phyloP scores from a whole-genome alignment of 2,888 invertebrate species.

The Odiellus spinosus region DNA sequence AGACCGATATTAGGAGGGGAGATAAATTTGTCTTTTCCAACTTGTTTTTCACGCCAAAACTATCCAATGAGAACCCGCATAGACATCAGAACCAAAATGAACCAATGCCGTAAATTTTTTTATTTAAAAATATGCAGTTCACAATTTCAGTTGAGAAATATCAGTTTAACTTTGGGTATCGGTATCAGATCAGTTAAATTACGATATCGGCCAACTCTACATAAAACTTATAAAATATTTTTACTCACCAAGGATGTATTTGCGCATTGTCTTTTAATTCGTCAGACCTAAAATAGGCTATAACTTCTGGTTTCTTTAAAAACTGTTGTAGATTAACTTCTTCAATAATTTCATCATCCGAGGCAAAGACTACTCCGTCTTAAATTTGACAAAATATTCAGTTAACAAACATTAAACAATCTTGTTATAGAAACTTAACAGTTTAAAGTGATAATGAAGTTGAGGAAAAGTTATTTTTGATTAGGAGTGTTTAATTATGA shows the following conservation, averaged over 20 bases:
- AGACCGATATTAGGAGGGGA: no score
- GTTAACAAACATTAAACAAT: not conserved
- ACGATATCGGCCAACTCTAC: no score
- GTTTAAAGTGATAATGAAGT: no score
- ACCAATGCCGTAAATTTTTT: no score
- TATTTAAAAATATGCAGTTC: not conserved
- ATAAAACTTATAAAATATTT: conserved; percentile 1
- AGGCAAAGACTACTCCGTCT: conserved; percentile 16
- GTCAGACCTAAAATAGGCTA: conserved; percentile 76
- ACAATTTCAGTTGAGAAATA: not conserved
- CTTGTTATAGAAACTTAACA: no score
- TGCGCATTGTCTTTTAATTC: conserved; percentile 78
- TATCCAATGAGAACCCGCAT: no score
- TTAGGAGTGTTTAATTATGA: no score
- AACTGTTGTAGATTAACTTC: conserved; percentile 58
- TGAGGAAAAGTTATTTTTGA: no score
- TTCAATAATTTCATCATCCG: conserved; percentile 37
- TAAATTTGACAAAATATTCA: conserved; percentile 22
- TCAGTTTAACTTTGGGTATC: not conserved
- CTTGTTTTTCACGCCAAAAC: no score
- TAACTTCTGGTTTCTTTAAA: conserved; percentile 63
- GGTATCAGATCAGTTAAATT: not conserved
- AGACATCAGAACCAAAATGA: no score
- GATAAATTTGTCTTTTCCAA: no score
- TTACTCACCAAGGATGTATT: conserved; percentile 51